Conservation (phyloP, 2,888 invertebrate genomes). For the Endotricha flammealis region DNA sequence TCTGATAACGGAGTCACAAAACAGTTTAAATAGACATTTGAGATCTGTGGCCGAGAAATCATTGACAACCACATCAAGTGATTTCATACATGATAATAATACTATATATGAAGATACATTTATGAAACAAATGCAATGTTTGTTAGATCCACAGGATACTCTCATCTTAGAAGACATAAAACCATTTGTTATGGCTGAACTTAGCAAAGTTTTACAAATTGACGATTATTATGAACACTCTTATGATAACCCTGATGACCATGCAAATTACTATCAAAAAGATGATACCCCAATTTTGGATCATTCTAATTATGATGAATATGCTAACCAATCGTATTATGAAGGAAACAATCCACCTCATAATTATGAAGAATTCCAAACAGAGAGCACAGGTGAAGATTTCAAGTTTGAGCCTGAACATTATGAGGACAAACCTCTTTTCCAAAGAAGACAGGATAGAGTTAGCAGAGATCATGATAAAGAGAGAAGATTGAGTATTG, state of each 20-base stretch:
- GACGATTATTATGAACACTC: conserved; percentile 47
- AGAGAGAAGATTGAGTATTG: conserved; percentile 24
- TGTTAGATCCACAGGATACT: conserved; percentile 77
- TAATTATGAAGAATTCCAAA: conserved; percentile 19
- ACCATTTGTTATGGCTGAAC: conserved; percentile 78
- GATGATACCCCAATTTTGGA: conserved; percentile 28
- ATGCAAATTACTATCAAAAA: conserved; percentile 17
- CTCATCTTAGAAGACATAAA: conserved; percentile 77
- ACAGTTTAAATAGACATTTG: conserved; percentile 62
- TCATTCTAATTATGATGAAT: conserved; percentile 25
- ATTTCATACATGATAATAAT: conserved; percentile 78
- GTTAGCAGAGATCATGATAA: conserved; percentile 26
- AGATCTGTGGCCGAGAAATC: conserved; percentile 71
- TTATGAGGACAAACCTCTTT: conserved; percentile 29
- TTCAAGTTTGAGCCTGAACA: conserved; percentile 19
- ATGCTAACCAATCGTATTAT: conserved; percentile 23
- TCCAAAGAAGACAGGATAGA: conserved; percentile 38
- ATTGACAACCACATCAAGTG: conserved; percentile 52
- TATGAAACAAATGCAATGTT: conserved; percentile 82
- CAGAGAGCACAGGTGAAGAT: conserved; percentile 16
- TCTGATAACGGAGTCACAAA: conserved; percentile 70
- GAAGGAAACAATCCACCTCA: conserved; percentile 23
- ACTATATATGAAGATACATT: conserved; percentile 85
- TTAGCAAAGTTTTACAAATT: conserved; percentile 75
- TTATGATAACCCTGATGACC: conserved; percentile 31